Percentiles rank a stretch among this genome's conserved stretches.
phyloP scores from a whole-genome alignment of 2,797 vertebrate genomes.

The Alexandromys oeconomus region DNA sequence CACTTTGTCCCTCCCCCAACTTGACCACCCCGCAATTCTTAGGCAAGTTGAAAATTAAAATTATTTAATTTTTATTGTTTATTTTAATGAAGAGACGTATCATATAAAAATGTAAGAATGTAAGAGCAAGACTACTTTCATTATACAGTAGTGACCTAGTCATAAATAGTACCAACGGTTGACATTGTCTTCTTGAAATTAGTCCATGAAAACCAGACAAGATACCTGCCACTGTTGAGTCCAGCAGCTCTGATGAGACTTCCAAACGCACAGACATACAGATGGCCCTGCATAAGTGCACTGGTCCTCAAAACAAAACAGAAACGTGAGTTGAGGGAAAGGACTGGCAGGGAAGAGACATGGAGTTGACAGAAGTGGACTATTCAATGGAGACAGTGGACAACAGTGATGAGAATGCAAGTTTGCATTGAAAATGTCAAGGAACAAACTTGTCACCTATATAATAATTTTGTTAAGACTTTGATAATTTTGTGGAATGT shows the following conservation, averaged over 20 bases:
- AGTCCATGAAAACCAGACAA: not conserved
- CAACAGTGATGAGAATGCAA: too few relatives aligned
- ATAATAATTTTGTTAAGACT: not conserved
- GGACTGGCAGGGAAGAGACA: not conserved
- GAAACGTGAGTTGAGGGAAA: not conserved
- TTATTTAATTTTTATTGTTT: not conserved
- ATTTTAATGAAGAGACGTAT: slow-evolving; percentile 8
- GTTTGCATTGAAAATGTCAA: not conserved
- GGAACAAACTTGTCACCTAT: not conserved
- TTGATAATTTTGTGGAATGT: not conserved
- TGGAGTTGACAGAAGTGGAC: not conserved
- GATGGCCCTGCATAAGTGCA: not conserved
- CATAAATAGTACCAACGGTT: not conserved
- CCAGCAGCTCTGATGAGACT: not conserved
- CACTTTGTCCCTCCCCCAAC: too few relatives aligned
- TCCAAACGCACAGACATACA: not conserved
- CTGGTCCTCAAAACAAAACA: not conserved
- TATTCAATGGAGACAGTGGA: not conserved
- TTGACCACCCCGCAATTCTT: not conserved
- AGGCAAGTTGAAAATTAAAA: not conserved
- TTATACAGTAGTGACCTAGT: not conserved
- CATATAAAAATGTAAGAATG: not conserved
- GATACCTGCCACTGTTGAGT: not conserved
- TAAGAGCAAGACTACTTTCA: not conserved
- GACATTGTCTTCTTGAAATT: not conserved